A percentile compares a stretch with the other conserved stretches of the same genome.
Conservation (phyloP, 1,140 invertebrate genomes). For the Trichonephila inaurata region DNA sequence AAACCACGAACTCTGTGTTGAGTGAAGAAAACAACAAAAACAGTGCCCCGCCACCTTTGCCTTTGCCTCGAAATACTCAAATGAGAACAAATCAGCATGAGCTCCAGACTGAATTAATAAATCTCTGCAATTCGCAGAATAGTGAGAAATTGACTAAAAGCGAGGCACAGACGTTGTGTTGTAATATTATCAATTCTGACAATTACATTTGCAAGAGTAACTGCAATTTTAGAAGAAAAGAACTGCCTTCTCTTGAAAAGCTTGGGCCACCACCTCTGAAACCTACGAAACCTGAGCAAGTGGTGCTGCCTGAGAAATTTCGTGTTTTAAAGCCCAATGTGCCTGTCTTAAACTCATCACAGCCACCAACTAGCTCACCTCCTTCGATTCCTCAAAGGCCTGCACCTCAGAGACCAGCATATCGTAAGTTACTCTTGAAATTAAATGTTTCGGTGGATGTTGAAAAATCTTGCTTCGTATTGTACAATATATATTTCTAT, state of each 20-base stretch:
- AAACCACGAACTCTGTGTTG: background rate
- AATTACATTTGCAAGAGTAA: constrained; percentile 71
- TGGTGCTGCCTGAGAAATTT: constrained; percentile 44
- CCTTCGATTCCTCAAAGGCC: constrained; percentile 7
- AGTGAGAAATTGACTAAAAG: constrained; percentile 1
- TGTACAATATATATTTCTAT: no score
- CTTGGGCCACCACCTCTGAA: constrained; percentile 66
- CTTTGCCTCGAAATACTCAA: constrained; percentile 35
- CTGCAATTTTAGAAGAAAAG: constrained; percentile 54
- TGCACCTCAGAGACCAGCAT: constrained; percentile 48
- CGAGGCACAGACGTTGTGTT: background rate
- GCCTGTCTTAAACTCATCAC: background rate
- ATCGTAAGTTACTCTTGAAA: constrained; percentile 58
- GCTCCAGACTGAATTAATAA: background rate
- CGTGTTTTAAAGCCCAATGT: background rate
- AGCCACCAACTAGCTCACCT: background rate
- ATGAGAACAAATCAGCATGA: constrained; percentile 7
- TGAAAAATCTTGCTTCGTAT: no score
- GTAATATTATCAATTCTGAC: constrained; percentile 59
- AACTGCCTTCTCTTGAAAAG: constrained; percentile 52
- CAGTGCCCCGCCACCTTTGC: constrained; percentile 22
- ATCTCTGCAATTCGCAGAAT: constrained; percentile 1
- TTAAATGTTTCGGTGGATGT: background rate
- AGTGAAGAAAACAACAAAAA: background rate
- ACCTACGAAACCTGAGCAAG: constrained; percentile 17